Evolutionary conservation across 2,113 vertebrate species (phyloP), one percentile per base, ranked within the genome.

Genomic region (Pangasianodon hypophthalmus): DNA sequence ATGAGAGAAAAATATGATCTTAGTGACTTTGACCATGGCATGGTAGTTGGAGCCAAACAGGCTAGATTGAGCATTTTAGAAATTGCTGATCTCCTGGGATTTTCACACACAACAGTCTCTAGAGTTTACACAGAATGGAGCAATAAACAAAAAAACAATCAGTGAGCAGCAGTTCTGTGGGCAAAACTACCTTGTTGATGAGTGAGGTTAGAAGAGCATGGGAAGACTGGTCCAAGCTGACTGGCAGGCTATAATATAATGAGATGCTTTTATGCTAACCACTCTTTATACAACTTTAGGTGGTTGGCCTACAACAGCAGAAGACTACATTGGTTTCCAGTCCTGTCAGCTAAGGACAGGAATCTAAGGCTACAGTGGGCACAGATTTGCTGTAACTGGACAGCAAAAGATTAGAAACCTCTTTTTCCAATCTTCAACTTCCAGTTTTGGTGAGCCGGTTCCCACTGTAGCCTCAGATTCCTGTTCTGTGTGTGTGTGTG

Each of bases 41-140:
- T 41, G 71, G 18, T 71, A 18, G 67, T 71, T 71, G n/a, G 5
- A 37, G n/a, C n/a, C 67, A 37, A 71, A 37, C 29, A 29, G 26
- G 26, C n/a, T 71, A 5, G 62, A n/a, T 11, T n/a, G 26, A 64
- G 26, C n/a, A 37, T 41, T 73, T 73, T 19, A 37, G 16, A 73
- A 73, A 32, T 6, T 37, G 69, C 69, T 73, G 32, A 73, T 73
- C 69, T 41, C 32, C 32, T 41, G 32, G 41, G 41, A 41, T 24
- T 77, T 77, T 11, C 1, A 4, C 19, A 77, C 41, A 26, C 18
- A 77, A 24, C 44, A 6, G 8, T 79, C 11, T 79, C 41, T 29
- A 79, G 41, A 79, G 21, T 79, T 97, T 96, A 97, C 96, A 96
- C 95, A 96, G 4, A 82, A 56, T 56, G 7, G 44, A 52, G 14